Base-by-base conservation (phyloP, 64 coral and sea anemone genomes). In the Stichodactyla mertensii region DNA sequence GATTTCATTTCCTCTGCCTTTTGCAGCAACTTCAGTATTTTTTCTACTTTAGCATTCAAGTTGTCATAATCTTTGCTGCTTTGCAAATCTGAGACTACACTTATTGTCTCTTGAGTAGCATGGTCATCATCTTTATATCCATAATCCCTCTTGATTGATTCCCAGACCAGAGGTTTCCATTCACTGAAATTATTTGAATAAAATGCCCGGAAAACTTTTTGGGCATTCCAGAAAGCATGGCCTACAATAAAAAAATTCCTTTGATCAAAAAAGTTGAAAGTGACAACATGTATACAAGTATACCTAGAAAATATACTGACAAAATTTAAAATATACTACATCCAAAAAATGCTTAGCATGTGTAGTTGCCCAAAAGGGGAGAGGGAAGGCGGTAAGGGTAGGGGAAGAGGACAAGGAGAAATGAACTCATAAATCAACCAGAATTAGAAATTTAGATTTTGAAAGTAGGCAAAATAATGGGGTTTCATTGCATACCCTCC, bases 91-190 rank as follows among this genome's bases (percentile, higher is more conserved):
- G 57, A 59, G 57, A 4, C 57, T 4, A 59, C 57, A 59, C 4
- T 59, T 59, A 59, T 59, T 2, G 57, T 59, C 4, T 59, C 57
- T 16, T 59, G 57, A 4, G 57, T 59, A 57, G 55, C 84, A 86
- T 86, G 53, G 59, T 86, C 84, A 86, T 4, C 59, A 86, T 86
- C 55, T 54, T 86, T 86, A 54, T 62, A 86, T 62, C 53, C 84
- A 57, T 53, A 57, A 8, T 86, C 84, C 20, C 55, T 53, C 84
- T 86, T 1, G 84, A 2, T 86, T 86, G 55, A 28, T 57, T 86
- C 59, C 84, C 2, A 4, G 53, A 86, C 9, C 54, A 82, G 79
- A 55, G 1, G 79, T 82, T 82, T 82, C 79, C 15, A 82, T 82
- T 82, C 79, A 53, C 55, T 54, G 55, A 82, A 82, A 82, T 82